Percentiles rank a stretch among this genome's conserved stretches.
Evolutionary conservation across 53 echinoderm and acorn worm genomes (phyloP).

Genomic region (Antedon mediterranea): DNA sequence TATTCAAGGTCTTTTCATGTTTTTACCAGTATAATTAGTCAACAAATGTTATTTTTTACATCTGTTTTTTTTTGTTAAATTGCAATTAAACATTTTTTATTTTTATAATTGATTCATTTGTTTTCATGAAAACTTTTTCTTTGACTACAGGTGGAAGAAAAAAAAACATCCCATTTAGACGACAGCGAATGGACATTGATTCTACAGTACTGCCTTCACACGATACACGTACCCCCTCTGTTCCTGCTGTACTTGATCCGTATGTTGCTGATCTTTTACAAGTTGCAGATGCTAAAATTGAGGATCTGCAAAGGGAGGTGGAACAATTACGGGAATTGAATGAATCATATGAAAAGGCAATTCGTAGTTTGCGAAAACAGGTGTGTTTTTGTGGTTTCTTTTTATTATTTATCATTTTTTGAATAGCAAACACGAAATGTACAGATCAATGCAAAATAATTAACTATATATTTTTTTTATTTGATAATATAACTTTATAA

Average conservation of each 20-base stretch:
- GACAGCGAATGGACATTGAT: conserved; percentile 95
- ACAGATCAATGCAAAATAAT: too few species aligned
- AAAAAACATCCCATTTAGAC: conserved; percentile 77
- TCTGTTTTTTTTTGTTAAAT: too few species aligned
- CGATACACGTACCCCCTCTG: conserved; percentile 6
- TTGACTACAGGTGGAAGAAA: conserved; percentile 63
- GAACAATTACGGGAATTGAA: conserved; percentile 30
- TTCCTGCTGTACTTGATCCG: conserved; percentile 41
- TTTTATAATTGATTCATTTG: too few species aligned
- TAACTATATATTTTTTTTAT: too few species aligned
- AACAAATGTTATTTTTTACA: too few species aligned
- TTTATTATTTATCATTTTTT: too few species aligned
- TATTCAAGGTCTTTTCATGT: too few species aligned
- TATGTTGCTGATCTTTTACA: conserved; percentile 69
- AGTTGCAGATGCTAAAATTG: conserved; percentile 74
- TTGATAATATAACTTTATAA: too few species aligned
- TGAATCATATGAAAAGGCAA: conserved; percentile 51
- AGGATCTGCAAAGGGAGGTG: conserved; percentile 36
- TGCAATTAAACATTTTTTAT: too few species aligned
- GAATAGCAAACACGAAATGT: too few species aligned
- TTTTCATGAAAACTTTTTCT: neutral
- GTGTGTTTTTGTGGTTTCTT: conserved; percentile 26
- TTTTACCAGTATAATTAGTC: too few species aligned
- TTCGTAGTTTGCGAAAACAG: conserved; percentile 74
- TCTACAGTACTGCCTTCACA: conserved; percentile 42